Evolutionary conservation across 2,113 vertebrate species (phyloP), one percentile per base, ranked within the genome.

Genomic region (Podarcis muralis): DNA sequence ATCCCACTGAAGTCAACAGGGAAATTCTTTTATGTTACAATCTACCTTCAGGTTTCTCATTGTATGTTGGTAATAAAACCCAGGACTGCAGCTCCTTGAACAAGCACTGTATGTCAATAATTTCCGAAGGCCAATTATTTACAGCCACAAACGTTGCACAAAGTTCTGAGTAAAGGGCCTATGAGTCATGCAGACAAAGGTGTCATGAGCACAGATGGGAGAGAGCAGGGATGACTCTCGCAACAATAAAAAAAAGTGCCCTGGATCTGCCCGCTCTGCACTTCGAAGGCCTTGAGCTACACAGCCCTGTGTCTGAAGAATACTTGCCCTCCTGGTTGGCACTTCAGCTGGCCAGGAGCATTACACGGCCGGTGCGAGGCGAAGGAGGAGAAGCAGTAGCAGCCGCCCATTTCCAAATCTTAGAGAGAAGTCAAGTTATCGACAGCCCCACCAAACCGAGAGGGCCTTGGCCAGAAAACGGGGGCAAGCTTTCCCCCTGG

Each of bases 151-250:
- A 83, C 37, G 22, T 53, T 76, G 72, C 53, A 62, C 13, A 62
- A 83, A 69, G 48, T 35, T 15, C 68, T 81, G 53, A 74, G 78
- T 37, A 32, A 40, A 84, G 43, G n/a, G 15, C 23, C 18, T 53
- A 76, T 88, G 87, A 84, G 40, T 78, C 87, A 88, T 23, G 53
- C 2, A 78, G 35, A 30, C 59, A 88, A 32, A 76, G 40, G 59
- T 65, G 25, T 32, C 43, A 83, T 8, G 18, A 40, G 53, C 3
- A 66, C 87, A 76, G 48, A 53, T 20, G 30, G 48, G 11, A 53
- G 80, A 16, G 35, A 83, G 48, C 80, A 40, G 1, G 25, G 68
- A 32, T 3, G 43, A 74, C 16, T 30, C 37, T 7, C 15, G 30
- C 27, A 18, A 32, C 9, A 8, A 27, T 12, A 2, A 27, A 37